These are phyloP conservation scores for Notoglanidium macrostoma DNA, from an alignment of 2,797 vertebrate genomes.

Conservation along the genomic window DNA sequence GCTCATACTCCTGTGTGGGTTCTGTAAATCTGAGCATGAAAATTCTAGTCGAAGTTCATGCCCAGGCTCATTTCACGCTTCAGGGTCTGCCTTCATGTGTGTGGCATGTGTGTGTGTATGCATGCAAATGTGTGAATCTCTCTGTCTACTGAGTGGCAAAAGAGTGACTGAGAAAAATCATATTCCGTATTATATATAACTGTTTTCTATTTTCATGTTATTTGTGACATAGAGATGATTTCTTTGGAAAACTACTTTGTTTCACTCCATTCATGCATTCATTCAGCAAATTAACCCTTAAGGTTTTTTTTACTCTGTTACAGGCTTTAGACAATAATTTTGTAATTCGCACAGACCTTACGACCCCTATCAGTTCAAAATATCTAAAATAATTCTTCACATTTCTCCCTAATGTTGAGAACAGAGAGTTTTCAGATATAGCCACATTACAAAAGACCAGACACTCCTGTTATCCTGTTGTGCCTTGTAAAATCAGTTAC, in stretches of 20 bases:
- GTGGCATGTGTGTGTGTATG: slow-evolving; percentile 24
- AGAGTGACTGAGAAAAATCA: slow-evolving; percentile 21
- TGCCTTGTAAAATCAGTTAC: slow-evolving; percentile 9
- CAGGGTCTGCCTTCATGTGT: slow-evolving; percentile 62
- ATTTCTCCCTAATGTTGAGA: background rate
- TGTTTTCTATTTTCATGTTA: slow-evolving; percentile 8
- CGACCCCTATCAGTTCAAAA: background rate
- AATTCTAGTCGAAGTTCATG: slow-evolving; percentile 78
- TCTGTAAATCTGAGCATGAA: slow-evolving; percentile 71
- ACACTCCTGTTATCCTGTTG: background rate
- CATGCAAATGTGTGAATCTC: slow-evolving; percentile 22
- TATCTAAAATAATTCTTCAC: background rate
- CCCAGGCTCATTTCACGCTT: slow-evolving; percentile 79
- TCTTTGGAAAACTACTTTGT: slow-evolving; percentile 21
- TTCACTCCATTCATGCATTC: slow-evolving; percentile 16
- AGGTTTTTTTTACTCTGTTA: background rate
- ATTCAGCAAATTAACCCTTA: slow-evolving; percentile 18
- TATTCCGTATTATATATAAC: slow-evolving; percentile 36
- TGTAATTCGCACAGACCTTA: slow-evolving; percentile 13
- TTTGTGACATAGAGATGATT: slow-evolving; percentile 31
- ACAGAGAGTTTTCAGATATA: background rate
- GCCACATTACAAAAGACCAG: background rate
- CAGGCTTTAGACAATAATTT: slow-evolving; percentile 2
- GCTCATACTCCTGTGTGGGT: slow-evolving; percentile 69
- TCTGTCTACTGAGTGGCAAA: slow-evolving; percentile 22